Base-by-base conservation (phyloP, 1,140 invertebrate species). In the Aphis craccivora region DNA sequence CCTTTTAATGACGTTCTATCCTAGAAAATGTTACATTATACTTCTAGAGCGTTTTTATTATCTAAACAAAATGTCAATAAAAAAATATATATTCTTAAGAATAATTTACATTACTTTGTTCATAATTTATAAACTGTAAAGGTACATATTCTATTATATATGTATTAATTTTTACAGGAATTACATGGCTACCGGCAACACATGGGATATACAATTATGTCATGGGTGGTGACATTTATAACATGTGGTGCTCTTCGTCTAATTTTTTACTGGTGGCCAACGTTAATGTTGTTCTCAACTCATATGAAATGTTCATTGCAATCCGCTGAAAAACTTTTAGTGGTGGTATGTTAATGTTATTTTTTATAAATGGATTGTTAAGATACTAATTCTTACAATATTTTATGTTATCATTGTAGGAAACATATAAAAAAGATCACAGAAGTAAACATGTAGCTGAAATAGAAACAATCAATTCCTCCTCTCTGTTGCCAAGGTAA, bases 191-290 rank as follows among this genome's bases (percentile, higher is more conserved):
- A 97, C 94, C 95, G 96, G 88, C 95, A 95, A 67, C 96, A 96
- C 94, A 93, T 94, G 60, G 40, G 95, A 3, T 96, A 95, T 94
- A 96, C 95, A 3, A 94, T 96, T 43, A 25, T 97, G 2, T 97
- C 96, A 43, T 97, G 96, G 96, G 90, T 97, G 1, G 95, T 96
- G 11, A 97, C 97, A 92, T 94, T 97, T 5, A 88, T 98, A 22
- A 97, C 97, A 22, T 95, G 96, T 35, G 98, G 98, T 48, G 94
- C 98, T 18, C 95, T 98, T 14, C 96, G 97, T 51, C 95, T 99
- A 55, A 95, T 99, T 76, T 97, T 98, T 95, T 97, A 98, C 95
- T 99, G 98, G 98, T 97, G 97, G 95, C 98, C 98, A 1, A 97
- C 97, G 90, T 96, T 97, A 95, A 96, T 97, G 94, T 95, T 99